These are phyloP conservation scores for Caenorhabditis sp. DNA, from an alignment of 2,888 invertebrate genomes.

Conservation along the genomic window DNA sequence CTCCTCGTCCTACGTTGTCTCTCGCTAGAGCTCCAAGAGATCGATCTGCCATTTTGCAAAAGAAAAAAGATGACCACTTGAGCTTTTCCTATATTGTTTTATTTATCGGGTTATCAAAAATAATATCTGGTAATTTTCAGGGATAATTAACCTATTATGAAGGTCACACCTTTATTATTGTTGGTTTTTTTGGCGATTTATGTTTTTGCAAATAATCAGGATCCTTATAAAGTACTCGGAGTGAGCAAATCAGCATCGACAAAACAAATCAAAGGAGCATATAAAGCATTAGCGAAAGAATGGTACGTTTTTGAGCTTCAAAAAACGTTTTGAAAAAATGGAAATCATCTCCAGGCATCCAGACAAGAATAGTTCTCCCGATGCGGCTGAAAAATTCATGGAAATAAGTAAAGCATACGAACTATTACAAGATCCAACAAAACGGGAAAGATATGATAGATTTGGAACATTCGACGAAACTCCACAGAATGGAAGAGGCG, in stretches of 20 bases:
- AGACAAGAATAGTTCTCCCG: conserved; percentile 62
- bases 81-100: neutral
- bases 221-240: conserved; percentile 76
- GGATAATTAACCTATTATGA: neutral
- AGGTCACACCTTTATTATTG: neutral
- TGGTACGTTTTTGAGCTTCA: conserved; percentile 76
- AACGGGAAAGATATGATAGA: conserved; percentile 61
- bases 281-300: conserved; percentile 87
- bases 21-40: neutral
- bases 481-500: conserved; percentile 20
- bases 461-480: conserved; percentile 66
- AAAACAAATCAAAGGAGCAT: conserved; percentile 86
- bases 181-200: neutral
- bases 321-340: neutral
- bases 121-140: neutral
- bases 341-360: conserved; percentile 70
- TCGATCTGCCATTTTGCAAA: neutral
- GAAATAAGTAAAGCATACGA: conserved; percentile 67
- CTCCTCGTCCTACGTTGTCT: neutral
- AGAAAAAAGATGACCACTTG: neutral
- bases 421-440: conserved; percentile 54
- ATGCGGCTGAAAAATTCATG: conserved; percentile 64
- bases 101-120: neutral
- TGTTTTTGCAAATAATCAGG: conserved; percentile 13
- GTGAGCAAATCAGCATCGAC: conserved; percentile 80